These are phyloP conservation scores for Eleginops maclovinus DNA, from an alignment of 2,113 vertebrate species.

Conservation along the genomic window DNA sequence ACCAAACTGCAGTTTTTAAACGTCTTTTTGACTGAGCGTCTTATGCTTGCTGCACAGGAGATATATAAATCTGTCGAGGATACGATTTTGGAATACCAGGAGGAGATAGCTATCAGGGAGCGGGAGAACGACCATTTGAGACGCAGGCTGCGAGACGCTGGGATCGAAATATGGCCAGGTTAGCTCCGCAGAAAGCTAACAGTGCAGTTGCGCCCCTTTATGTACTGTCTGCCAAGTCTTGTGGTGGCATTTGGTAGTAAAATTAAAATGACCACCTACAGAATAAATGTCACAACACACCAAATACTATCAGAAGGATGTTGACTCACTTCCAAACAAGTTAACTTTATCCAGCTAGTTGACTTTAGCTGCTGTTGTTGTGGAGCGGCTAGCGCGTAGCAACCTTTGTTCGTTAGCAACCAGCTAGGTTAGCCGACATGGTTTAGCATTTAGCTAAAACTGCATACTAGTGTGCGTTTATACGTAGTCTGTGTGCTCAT, in stretches of 20 bases:
- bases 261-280: not conserved
- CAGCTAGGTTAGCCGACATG: conserved; percentile 31
- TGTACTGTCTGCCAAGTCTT: not conserved
- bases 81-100: conserved; percentile 82
- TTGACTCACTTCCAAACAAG: not conserved
- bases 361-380: conserved; percentile 44
- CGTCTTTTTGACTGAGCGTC: conserved; percentile 82
- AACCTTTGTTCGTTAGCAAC: conserved; percentile 82
- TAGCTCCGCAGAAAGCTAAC: conserved; percentile 65
- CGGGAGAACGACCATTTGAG: conserved; percentile 84
- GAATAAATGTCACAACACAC: no score
- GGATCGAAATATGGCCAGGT: conserved; percentile 83
- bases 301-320: not conserved
- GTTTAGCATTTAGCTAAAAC: conserved; percentile 3
- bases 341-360: conserved; percentile 26
- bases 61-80: conserved; percentile 85
- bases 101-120: conserved; percentile 83
- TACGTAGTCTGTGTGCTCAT: not conserved
- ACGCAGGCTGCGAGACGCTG: conserved; percentile 81
- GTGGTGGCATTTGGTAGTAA: not conserved
- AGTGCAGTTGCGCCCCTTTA: not conserved
- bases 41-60: conserved; percentile 84
- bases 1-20: conserved; percentile 83
- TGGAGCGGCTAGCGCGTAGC: conserved; percentile 64
- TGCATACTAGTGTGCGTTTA: not conserved